Evolutionary conservation across 1,140 invertebrate species (phyloP).

Genomic region (Magallana gigas): DNA sequence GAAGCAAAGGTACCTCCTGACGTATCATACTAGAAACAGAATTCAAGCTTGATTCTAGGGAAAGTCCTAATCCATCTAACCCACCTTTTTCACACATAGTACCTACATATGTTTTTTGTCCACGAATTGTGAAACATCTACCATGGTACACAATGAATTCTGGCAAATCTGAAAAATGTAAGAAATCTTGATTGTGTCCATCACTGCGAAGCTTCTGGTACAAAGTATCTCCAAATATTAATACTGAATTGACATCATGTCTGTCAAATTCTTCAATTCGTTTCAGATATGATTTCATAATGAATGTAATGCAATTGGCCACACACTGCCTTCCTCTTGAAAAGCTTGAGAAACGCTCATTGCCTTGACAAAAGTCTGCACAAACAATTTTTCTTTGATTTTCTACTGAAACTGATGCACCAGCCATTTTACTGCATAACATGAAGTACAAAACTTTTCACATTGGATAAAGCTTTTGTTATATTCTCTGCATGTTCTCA

Average conservation of each 20-base stretch:
- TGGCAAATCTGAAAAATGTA: neutral
- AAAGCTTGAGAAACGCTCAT: constrained; percentile 2
- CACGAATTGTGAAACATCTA: neutral
- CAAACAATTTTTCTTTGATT: no score
- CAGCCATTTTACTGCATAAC: no score
- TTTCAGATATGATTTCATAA: neutral
- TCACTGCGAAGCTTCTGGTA: neutral
- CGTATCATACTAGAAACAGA: neutral
- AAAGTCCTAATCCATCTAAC: neutral
- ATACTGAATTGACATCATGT: neutral
- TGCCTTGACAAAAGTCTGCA: neutral
- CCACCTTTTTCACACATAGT: neutral
- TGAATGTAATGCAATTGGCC: neutral
- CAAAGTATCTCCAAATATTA: neutral
- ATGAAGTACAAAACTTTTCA: no score
- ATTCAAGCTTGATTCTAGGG: neutral
- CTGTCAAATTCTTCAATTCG: neutral
- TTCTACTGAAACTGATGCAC: no score
- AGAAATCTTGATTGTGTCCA: neutral
- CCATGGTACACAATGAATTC: neutral
- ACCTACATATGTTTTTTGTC: neutral
- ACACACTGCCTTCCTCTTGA: constrained; percentile 26
- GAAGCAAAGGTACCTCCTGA: neutral
- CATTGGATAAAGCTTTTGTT: no score
- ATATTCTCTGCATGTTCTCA: no score